Conservation (phyloP, 2,113 vertebrate genomes). For the Asarcornis scutulata region DNA sequence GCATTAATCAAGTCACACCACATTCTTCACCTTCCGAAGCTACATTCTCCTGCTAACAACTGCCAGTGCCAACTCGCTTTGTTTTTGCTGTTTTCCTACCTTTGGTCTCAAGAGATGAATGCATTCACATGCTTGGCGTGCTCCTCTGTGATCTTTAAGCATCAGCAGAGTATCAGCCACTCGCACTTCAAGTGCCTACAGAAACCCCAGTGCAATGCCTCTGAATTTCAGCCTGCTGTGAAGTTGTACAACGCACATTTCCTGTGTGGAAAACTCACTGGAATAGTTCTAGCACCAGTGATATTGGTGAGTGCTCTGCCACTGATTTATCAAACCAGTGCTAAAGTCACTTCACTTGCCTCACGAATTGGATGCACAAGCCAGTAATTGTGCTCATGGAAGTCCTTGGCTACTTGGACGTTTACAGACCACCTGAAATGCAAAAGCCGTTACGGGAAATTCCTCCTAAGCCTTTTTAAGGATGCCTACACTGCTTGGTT, state of each 20-base stretch:
- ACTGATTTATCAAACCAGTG: no score
- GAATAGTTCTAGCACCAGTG: no score
- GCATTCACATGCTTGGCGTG: background rate
- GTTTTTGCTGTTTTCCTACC: background rate
- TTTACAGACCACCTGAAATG: background rate
- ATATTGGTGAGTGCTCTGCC: background rate
- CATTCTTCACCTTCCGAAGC: background rate
- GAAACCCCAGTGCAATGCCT: accelerated
- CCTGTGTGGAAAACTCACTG: accelerated
- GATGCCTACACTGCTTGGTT: background rate
- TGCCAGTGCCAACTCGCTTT: no score
- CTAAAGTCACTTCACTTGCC: no score
- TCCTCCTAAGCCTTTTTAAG: background rate
- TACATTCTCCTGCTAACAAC: background rate
- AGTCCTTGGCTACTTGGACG: background rate
- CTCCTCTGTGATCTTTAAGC: background rate
- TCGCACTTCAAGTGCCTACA: background rate
- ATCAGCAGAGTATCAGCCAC: background rate
- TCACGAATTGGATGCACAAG: no score
- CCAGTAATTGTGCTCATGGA: accelerated
- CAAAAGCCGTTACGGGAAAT: accelerated
- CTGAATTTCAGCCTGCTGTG: accelerated
- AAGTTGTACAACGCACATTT: accelerated
- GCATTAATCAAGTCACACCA: no score
- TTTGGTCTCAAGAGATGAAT: background rate